Evolutionary conservation across 2,888 invertebrate species (phyloP), one percentile per base, ranked within the genome.

Genomic region (Dynastes grantii): DNA sequence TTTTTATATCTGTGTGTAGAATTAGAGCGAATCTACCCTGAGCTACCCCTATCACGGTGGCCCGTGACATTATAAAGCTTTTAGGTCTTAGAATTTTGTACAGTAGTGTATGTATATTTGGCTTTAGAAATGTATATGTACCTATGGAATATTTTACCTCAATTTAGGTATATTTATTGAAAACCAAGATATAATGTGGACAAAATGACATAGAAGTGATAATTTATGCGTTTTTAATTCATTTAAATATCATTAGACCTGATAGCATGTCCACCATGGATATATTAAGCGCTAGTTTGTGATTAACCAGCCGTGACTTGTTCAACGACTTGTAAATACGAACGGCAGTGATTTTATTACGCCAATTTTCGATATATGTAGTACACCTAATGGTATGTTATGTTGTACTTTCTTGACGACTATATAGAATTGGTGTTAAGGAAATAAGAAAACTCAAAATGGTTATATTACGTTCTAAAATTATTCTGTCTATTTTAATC

Each of bases 231-330:
- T 40, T 40, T 8, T 45, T 45, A 67, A 67, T 40, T 45, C 22
- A 67, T 11, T 67, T 16, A 45, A 45, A 45, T 67, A 65, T 65
- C 13, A 65, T 40, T 67, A 22, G 40, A 40, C n/a, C n/a, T 67
- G 40, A 40, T 67, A 58, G 16, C 9, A 16, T 22, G 67, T 22
- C 16, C 16, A 45, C 16, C 16, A 67, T 45, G 67, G 45, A 40
- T 45, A 49, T 45, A 65, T 65, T 45, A 65, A 2, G 6, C 40
- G 1, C 3, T n/a, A 45, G n/a, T 67, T 67, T 45, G 45, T 67
- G n/a, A 40, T 45, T 67, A 67, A 3, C 45, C 67, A 67, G 45
- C 45, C 67, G 22, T 67, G 45, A 45, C 13, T 16, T 45, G 67
- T 45, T 22, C 64, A 64, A 5, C 0, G n/a, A 67, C 67, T 16